Base-by-base conservation (phyloP, 2,113 vertebrate species). In the Donacobius atricapilla region DNA sequence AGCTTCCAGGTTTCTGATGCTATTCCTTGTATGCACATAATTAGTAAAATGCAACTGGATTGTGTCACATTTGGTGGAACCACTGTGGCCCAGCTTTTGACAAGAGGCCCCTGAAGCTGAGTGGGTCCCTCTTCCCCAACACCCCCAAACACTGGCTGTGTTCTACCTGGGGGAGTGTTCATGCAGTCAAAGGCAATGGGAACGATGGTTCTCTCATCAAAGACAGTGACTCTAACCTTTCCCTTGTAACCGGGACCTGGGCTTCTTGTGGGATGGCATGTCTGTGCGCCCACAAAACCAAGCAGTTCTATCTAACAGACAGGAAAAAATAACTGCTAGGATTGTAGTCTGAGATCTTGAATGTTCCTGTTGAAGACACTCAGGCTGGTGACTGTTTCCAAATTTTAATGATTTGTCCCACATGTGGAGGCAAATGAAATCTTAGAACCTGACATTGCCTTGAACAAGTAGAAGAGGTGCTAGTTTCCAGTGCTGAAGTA, bases 61-160 rank as follows among this genome's bases (percentile, higher is more conserved):
- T 22, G 18, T 77, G 45, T 77, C 23, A 21, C 37, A 88, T 92
- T 31, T 1, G 2, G 31, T 54, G 61, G 83, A 83, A 54, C 54
- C 78, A 47, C 40, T n/a, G 60, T 70, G 42, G 78, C 19, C 31
- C 13, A 37, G 69, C 40, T 69, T 85, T 93, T 92, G 82, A 42
- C 77, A 76, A 30, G 45, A 65, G 11, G 6, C 45, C 28, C 76
- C 31, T 76, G 53, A 31, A 70, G 10, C 48, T 82, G 78, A 12
- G 9, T 71, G 61, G 35, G 24, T 91, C 37, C 78, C 37, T 61
- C 47, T 45, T 87, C 16, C 56, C 27, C 21, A 53, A 11, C 31
- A 33, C 1, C 6, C 7, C 3, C 3, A 16, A 21, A 0, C 0
- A 6, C 17, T 42, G 53, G 18, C 27, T 47, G 21, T 56, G 71